Evolutionary conservation across 2,888 invertebrate species (phyloP).

Genomic region (Celastrina argiolus): DNA sequence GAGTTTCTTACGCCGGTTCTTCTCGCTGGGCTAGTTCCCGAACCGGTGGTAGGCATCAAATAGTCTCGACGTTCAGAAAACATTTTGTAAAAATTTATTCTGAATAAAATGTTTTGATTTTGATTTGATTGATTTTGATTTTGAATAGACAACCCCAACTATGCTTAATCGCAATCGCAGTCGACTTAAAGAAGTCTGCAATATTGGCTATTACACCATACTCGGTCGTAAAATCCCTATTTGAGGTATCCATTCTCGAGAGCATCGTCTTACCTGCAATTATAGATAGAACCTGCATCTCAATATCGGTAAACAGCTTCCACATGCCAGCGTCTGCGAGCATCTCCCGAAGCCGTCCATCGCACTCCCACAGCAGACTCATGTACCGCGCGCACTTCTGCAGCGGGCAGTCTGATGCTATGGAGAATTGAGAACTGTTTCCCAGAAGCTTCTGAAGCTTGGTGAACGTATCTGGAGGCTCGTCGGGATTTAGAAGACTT

Average conservation of each 20-base stretch:
- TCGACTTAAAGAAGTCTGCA: too few relatives aligned
- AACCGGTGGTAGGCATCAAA: too few relatives aligned
- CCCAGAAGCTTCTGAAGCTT: conserved; percentile 50
- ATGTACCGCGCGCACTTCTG: conserved; percentile 57
- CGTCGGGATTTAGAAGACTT: conserved; percentile 62
- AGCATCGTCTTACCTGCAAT: conserved; percentile 67
- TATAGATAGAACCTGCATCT: conserved; percentile 63
- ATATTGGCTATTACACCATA: too few relatives aligned
- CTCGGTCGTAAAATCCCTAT: too few relatives aligned
- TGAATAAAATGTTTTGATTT: too few relatives aligned
- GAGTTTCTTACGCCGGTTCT: too few relatives aligned
- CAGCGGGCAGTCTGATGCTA: conserved; percentile 48
- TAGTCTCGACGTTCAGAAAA: too few relatives aligned
- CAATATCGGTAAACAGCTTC: conserved; percentile 64
- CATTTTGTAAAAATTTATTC: too few relatives aligned
- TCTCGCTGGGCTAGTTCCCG: too few relatives aligned
- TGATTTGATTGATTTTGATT: too few relatives aligned
- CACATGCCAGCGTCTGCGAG: conserved; percentile 51
- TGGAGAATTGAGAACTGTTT: conserved; percentile 44
- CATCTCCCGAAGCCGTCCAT: conserved; percentile 35
- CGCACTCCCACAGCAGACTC: conserved; percentile 44
- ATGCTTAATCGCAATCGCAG: too few relatives aligned
- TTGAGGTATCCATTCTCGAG: conserved; percentile 22
- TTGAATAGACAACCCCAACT: too few relatives aligned
- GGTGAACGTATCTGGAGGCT: conserved; percentile 54